phyloP scores from a whole-genome alignment of 2,888 invertebrate species.

The Camponotus fellah region DNA sequence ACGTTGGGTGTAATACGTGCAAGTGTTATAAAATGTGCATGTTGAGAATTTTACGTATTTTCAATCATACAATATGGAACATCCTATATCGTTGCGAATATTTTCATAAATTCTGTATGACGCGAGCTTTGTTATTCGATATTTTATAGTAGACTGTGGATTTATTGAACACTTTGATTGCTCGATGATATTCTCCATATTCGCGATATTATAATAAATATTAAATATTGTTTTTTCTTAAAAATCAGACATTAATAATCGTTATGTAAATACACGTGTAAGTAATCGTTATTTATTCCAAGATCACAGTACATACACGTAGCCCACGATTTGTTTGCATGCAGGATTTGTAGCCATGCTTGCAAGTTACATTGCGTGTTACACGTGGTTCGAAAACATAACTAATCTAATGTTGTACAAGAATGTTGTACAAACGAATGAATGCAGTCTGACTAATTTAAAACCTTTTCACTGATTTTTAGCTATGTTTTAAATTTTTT shows the following conservation, averaged over 20 bases:
- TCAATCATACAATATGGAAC: neutral
- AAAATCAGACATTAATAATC: neutral
- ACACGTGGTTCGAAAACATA: slow-evolving; percentile 5
- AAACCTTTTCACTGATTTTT: neutral
- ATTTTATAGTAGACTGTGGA: slow-evolving; percentile 4
- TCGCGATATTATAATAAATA: neutral
- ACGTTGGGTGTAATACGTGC: neutral
- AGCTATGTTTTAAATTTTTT: neutral
- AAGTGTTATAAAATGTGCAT: neutral
- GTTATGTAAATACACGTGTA: neutral
- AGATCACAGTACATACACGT: neutral
- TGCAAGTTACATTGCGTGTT: slow-evolving; percentile 3
- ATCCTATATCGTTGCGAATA: neutral
- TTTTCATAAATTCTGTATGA: slow-evolving; percentile 24
- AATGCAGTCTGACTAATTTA: neutral
- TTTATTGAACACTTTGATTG: slow-evolving; percentile 23
- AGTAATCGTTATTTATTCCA: slow-evolving; percentile 9
- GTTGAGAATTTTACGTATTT: neutral
- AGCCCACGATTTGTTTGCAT: neutral
- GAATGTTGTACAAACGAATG: neutral
- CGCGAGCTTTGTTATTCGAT: slow-evolving; percentile 19
- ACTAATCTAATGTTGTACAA: neutral
- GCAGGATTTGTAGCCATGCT: neutral
- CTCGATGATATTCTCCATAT: neutral
- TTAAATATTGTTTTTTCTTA: neutral